Evolutionary conservation across 2,888 invertebrate species (phyloP), one percentile per base, ranked within the genome.

Genomic region (Drosophila prolongata): DNA sequence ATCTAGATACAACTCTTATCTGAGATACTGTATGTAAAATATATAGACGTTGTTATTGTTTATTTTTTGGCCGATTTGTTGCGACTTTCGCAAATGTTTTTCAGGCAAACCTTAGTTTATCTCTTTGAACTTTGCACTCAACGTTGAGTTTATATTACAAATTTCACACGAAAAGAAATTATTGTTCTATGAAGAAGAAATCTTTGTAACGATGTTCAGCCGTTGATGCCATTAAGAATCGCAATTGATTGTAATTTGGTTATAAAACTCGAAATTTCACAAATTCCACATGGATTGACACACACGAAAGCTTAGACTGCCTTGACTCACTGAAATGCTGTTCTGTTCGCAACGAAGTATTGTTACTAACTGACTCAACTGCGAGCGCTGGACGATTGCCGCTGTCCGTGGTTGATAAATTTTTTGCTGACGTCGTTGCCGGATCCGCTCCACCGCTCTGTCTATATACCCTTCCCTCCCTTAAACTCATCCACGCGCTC

Each of bases 201-300:
- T 91, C 90, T 80, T 87, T 91, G 65, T 87, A 89, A 61, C 83
- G 80, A 70, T 77, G 82, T 87, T 82, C 78, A 83, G 80, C 78
- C 60, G 55, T 71, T 60, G 89, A 83, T 90, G 91, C 90, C 90
- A 90, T 90, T 87, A 84, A 89, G 70, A 66, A 71, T 62, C 46
- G 11, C 62, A 58, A 42, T 38, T 38, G 38, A 38, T 38, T n/a
- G n/a, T 1, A n/a, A 58, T 54, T 58, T 60, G 40, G 42, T 67
- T 62, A 42, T 50, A 47, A 37, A 50, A 62, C 44, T 59, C 34
- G 56, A 42, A 61, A 80, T 84, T 84, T 84, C 87, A 86, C 84
- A 65, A 86, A 75, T 78, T 73, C 52, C 56, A 24, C 57, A 40
- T 13, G 70, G 55, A 70, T 76, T 83, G 83, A 56, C 87, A 56